Conservation (phyloP, 1,140 invertebrate species). For the Bombus impatiens region DNA sequence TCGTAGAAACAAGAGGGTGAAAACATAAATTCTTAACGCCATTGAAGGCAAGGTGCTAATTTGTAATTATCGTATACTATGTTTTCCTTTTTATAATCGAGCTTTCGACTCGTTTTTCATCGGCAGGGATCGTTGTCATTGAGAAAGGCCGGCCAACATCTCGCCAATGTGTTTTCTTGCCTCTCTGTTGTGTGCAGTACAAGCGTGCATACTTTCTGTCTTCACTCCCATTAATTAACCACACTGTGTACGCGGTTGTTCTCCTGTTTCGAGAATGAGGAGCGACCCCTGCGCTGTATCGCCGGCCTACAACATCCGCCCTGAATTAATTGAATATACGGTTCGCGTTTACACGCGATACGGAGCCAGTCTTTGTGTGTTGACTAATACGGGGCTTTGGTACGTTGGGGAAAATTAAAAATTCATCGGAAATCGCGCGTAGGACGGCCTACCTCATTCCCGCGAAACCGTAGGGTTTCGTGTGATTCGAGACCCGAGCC, state of each 20-base stretch:
- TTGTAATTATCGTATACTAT: background rate
- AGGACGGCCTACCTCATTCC: conserved; percentile 1
- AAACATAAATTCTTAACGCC: background rate
- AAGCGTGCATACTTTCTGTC: conserved; percentile 28
- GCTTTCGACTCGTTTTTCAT: background rate
- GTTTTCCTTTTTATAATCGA: background rate
- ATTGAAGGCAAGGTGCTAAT: background rate
- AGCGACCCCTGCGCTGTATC: conserved; percentile 46
- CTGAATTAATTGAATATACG: conserved; percentile 62
- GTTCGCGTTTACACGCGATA: conserved; percentile 58
- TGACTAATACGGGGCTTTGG: conserved; percentile 4
- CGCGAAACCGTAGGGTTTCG: background rate
- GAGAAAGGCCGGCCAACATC: conserved; percentile 14
- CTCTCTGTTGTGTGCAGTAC: conserved; percentile 12
- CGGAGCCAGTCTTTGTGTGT: conserved; percentile 10
- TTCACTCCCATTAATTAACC: conserved; percentile 52
- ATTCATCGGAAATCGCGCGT: conserved; percentile 34
- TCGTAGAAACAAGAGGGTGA: background rate
- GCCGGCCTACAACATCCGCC: conserved; percentile 60
- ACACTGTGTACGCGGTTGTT: conserved; percentile 35
- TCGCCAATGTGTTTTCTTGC: background rate
- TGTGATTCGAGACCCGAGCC: background rate
- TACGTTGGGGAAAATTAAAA: conserved; percentile 31
- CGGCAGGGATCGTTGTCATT: background rate
- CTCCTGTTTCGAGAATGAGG: conserved; percentile 59